phyloP scores from a whole-genome alignment of 2,113 vertebrate genomes.

The mouse (Mus musculus) region DNA sequence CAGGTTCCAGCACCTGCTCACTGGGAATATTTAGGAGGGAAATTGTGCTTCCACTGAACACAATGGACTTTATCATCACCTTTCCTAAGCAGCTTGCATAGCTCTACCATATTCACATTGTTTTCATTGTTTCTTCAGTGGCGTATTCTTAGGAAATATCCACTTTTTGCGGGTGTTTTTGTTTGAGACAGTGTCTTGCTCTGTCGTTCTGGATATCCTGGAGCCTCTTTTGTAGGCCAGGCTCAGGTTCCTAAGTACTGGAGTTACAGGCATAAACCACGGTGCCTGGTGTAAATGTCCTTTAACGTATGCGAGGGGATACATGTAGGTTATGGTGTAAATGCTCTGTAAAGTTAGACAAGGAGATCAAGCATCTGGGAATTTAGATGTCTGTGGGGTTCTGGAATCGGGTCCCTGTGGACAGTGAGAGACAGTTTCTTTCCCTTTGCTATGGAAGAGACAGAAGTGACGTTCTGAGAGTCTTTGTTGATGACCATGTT shows the following conservation, averaged over 20 bases:
- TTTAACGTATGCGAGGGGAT: neutral
- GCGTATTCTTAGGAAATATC: neutral
- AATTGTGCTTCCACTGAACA: neutral
- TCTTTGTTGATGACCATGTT: neutral
- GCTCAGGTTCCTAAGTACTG: neutral
- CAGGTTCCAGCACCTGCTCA: neutral
- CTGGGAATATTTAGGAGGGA: neutral
- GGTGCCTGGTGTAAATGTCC: neutral
- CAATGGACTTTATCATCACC: neutral
- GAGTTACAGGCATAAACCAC: neutral
- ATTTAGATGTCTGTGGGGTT: neutral
- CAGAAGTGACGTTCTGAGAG: neutral
- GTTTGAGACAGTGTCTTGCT: neutral
- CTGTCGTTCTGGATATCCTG: neutral
- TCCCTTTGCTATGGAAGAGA: neutral
- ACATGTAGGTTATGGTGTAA: neutral
- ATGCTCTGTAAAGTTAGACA: neutral
- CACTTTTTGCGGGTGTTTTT: neutral
- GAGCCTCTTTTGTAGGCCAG: neutral
- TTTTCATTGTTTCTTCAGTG: neutral
- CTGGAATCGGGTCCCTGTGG: neutral
- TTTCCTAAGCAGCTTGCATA: neutral
- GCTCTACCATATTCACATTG: neutral
- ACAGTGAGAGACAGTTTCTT: neutral
- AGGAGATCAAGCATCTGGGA: no score